phyloP scores from a whole-genome alignment of 37 sponge, comb jelly and placozoan genomes.

The Lycopodina hypogea region DNA sequence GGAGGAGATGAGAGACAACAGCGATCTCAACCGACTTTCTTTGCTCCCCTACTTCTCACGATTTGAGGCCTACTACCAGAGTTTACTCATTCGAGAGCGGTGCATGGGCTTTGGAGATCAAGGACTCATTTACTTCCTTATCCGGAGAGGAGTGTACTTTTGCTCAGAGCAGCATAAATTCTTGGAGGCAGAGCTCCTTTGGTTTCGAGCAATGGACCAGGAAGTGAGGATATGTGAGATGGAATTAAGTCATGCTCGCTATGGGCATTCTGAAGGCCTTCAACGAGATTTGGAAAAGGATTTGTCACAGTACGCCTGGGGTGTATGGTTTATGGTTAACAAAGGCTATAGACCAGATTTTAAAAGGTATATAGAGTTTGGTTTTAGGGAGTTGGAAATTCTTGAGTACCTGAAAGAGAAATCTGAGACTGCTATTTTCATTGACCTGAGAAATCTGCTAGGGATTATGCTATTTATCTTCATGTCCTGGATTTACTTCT shows the following conservation, averaged over 20 bases:
- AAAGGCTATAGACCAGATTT: slow-evolving; percentile 45
- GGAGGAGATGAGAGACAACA: slow-evolving; percentile 29
- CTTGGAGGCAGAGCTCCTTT: slow-evolving; percentile 47
- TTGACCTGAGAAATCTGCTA: slow-evolving; percentile 39
- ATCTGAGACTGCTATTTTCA: slow-evolving; percentile 44
- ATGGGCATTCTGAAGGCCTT: slow-evolving; percentile 65
- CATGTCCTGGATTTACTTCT: slow-evolving; percentile 53
- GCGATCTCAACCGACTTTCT: slow-evolving; percentile 18
- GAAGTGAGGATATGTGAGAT: slow-evolving; percentile 55
- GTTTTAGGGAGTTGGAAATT: slow-evolving; percentile 65
- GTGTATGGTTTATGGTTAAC: slow-evolving; percentile 64
- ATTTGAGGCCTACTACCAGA: slow-evolving; percentile 65
- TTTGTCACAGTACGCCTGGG: slow-evolving; percentile 58
- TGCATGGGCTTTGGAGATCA: slow-evolving; percentile 73
- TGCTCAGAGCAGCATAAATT: slow-evolving; percentile 23
- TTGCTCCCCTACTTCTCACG: slow-evolving; percentile 22
- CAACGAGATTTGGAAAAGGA: slow-evolving; percentile 76
- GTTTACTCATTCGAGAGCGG: slow-evolving; percentile 77
- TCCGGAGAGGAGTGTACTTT: slow-evolving; percentile 50
- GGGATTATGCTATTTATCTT: slow-evolving; percentile 57
- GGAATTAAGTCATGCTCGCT: slow-evolving; percentile 46
- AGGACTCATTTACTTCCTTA: slow-evolving; percentile 70
- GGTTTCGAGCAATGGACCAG: slow-evolving; percentile 67
- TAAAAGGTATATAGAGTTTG: slow-evolving; percentile 45
- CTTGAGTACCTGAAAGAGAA: slow-evolving; percentile 42